phyloP scores from a whole-genome alignment of 2,888 invertebrate genomes.

The Nephrotoma flavescens region DNA sequence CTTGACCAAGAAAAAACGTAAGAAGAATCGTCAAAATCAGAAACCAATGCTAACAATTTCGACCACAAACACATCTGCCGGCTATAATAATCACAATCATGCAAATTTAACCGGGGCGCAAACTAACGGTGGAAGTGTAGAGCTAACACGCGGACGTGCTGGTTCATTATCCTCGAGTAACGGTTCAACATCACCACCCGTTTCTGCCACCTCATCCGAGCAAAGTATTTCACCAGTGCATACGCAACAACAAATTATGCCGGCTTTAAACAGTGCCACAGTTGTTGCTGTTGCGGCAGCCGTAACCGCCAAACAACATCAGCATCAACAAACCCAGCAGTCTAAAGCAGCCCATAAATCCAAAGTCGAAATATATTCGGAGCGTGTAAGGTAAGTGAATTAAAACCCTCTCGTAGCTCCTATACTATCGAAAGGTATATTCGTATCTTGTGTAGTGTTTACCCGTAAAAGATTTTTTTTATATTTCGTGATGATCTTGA shows the following conservation, averaged over 20 bases:
- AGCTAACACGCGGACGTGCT: conserved; percentile 46
- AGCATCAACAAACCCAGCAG: conserved; percentile 11
- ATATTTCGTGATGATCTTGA: not conserved
- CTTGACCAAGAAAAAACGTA: conserved; percentile 47
- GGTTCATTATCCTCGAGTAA: conserved; percentile 64
- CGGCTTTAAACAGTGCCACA: not conserved
- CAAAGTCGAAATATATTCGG: conserved; percentile 63
- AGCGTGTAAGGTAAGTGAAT: conserved; percentile 58
- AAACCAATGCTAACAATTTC: conserved; percentile 45
- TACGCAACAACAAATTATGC: conserved; percentile 17
- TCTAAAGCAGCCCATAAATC: conserved; percentile 43
- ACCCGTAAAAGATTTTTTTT: not conserved
- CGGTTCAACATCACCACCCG: conserved; percentile 68
- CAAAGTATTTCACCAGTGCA: conserved; percentile 60
- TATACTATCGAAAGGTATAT: not conserved
- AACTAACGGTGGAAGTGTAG: conserved; percentile 11
- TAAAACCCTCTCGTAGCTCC: not conserved
- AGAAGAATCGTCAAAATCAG: conserved; percentile 49
- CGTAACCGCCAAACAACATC: conserved; percentile 6
- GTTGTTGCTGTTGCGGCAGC: not conserved
- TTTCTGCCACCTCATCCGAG: conserved; percentile 53
- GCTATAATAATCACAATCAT: conserved; percentile 16
- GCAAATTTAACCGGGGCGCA: conserved; percentile 15
- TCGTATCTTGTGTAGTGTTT: not conserved
- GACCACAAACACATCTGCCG: conserved; percentile 29